Conservation (phyloP, 2,888 invertebrate species). For the Tuta absoluta region DNA sequence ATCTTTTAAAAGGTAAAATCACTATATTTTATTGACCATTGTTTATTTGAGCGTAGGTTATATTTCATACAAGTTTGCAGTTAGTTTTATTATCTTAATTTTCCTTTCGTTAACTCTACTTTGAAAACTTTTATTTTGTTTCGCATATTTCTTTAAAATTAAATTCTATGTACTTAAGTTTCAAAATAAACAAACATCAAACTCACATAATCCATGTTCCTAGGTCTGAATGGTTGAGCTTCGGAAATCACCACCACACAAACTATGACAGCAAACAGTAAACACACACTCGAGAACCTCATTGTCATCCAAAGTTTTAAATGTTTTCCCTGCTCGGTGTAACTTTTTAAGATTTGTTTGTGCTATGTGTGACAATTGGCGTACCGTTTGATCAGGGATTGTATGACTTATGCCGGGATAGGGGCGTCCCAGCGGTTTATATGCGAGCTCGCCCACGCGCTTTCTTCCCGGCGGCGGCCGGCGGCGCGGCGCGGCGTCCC, state of each 20-base stretch:
- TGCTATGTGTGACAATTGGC: slow-evolving; percentile 32
- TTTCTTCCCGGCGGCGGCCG: slow-evolving; percentile 56
- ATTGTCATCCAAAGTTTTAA: slow-evolving; percentile 41
- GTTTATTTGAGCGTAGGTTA: too few relatives aligned
- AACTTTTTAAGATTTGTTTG: not conserved
- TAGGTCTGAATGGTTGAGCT: slow-evolving; percentile 55
- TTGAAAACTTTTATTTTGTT: too few relatives aligned
- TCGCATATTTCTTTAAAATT: too few relatives aligned
- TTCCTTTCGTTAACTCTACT: too few relatives aligned
- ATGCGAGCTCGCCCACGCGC: slow-evolving; percentile 63
- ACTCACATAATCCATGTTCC: slow-evolving; percentile 74
- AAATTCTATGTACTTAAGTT: too few relatives aligned
- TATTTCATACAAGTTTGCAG: too few relatives aligned
- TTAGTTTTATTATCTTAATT: too few relatives aligned
- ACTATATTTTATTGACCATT: too few relatives aligned
- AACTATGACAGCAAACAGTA: slow-evolving; percentile 52
- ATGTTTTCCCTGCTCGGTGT: not conserved
- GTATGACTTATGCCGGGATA: slow-evolving; percentile 53
- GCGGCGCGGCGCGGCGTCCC: slow-evolving; percentile 26
- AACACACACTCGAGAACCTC: slow-evolving; percentile 51
- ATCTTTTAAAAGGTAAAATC: too few relatives aligned
- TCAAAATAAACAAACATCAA: too few relatives aligned
- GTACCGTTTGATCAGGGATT: slow-evolving; percentile 46
- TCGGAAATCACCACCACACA: slow-evolving; percentile 50
- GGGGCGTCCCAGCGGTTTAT: slow-evolving; percentile 58